Evolutionary conservation across 2,113 vertebrate species (phyloP), one percentile per base, ranked within the genome.

Genomic region (Megaceryle maxima): DNA sequence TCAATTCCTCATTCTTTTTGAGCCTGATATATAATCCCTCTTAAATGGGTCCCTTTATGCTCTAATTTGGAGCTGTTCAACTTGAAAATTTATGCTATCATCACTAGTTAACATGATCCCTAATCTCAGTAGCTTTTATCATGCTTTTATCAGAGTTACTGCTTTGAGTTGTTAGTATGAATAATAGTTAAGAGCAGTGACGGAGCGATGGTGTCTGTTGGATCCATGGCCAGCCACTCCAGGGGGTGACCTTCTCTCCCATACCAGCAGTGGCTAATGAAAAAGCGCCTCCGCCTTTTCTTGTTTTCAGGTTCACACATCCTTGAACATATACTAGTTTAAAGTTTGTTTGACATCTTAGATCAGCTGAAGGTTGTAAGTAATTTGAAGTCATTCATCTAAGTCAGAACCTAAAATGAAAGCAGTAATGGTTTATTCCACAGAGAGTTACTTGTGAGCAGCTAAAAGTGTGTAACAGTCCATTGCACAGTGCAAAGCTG

Each of bases 311-410:
- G 81, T 93, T 96, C 92, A 93, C 83, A 94, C 94, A 97, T 97
- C 94, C 96, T 96, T 96, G 95, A 97, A 92, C 94, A 94, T 91
- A 93, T 66, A 97, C 88, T 88, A 79, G 94, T 96, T 96, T 97
- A 97, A 97, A 97, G 96, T 97, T 97, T 97, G 93, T 96, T 97
- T 97, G 96, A 97, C 97, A 97, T 97, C 92, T 94, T 95, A 97
- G 96, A 97, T 97, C 94, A 96, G 94, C 97, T 97, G 97, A 97
- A 97, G 97, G 95, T 96, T 96, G 94, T 96, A 97, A 97, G 96
- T 97, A 96, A 97, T 96, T 97, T 97, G 90, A 96, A 98, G 94
- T 83, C 96, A 97, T 97, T 96, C 95, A 56, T 97, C 97, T 97
- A 94, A 96, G 96, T 98, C 97, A 97, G 97, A 89, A 87, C 95